Evolutionary conservation across 2,113 vertebrate species (phyloP).

Genomic region (Meleagris gallopavo): DNA sequence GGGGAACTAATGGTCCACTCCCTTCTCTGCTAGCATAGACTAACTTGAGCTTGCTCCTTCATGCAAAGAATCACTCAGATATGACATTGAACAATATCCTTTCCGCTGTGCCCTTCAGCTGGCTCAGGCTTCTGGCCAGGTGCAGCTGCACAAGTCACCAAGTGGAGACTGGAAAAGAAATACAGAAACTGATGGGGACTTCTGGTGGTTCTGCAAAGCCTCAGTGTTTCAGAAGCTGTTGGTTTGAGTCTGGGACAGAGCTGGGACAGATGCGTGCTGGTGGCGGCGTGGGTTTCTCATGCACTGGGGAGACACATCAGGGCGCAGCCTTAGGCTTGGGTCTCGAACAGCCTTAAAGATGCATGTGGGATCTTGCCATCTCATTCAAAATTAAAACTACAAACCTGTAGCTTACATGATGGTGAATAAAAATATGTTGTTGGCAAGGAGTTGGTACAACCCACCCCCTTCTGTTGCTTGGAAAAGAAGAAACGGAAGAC

Average conservation of each 20-base stretch:
- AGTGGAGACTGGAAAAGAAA: not conserved
- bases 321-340: accelerated
- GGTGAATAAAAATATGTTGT: not conserved
- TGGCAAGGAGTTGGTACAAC: not conserved
- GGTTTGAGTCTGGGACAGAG: not conserved
- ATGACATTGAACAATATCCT: not conserved
- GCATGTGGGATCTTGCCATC: not conserved
- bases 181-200: too few relatives aligned
- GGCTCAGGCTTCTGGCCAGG: not conserved
- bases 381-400: not conserved
- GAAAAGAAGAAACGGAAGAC: not conserved
- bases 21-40: not conserved
- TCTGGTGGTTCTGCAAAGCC: not conserved
- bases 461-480: not conserved
- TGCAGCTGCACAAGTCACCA: not conserved
- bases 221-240: not conserved
- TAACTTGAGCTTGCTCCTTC: not conserved
- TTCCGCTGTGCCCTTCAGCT: not conserved
- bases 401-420: not conserved
- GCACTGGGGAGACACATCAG: not conserved
- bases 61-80: not conserved
- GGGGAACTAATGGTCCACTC: conserved; percentile 25
- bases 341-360: not conserved
- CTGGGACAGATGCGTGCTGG: not conserved
- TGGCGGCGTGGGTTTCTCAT: not conserved